These are phyloP conservation scores for Zygogramma bicolorata DNA, from an alignment of 2,888 invertebrate species.

Conservation along the genomic window DNA sequence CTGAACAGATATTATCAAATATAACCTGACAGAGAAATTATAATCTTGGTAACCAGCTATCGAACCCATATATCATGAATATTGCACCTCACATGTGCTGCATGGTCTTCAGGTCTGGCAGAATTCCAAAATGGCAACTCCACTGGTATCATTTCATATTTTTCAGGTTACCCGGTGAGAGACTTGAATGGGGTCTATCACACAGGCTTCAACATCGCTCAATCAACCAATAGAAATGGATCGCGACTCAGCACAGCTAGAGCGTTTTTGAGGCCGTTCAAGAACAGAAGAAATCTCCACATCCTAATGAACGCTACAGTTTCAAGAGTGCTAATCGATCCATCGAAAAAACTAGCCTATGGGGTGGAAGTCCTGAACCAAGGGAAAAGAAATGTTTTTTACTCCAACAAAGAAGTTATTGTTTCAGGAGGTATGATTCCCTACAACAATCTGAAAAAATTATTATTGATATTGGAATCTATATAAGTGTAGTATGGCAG, in stretches of 20 bases:
- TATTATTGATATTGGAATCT: too few relatives aligned
- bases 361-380: conserved; percentile 79
- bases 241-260: conserved; percentile 85
- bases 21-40: too few relatives aligned
- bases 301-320: conserved; percentile 87
- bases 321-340: conserved; percentile 81
- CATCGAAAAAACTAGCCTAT: conserved; percentile 78
- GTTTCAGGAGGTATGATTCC: conserved; percentile 68
- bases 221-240: conserved; percentile 88
- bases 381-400: conserved; percentile 71
- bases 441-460: neutral
- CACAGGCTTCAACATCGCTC: conserved; percentile 89
- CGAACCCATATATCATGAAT: too few relatives aligned
- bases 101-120: too few relatives aligned
- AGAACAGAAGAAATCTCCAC: conserved; percentile 82
- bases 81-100: too few relatives aligned
- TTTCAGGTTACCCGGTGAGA: conserved; percentile 76
- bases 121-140: too few relatives aligned
- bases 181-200: conserved; percentile 86
- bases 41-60: too few relatives aligned
- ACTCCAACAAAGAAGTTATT: conserved; percentile 78
- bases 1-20: too few relatives aligned
- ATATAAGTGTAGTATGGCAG: too few relatives aligned
- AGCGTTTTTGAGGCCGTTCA: conserved; percentile 85
- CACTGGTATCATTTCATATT: too few relatives aligned